Conservation (phyloP, 2,113 vertebrate species). For the Anoplopoma fimbria region DNA sequence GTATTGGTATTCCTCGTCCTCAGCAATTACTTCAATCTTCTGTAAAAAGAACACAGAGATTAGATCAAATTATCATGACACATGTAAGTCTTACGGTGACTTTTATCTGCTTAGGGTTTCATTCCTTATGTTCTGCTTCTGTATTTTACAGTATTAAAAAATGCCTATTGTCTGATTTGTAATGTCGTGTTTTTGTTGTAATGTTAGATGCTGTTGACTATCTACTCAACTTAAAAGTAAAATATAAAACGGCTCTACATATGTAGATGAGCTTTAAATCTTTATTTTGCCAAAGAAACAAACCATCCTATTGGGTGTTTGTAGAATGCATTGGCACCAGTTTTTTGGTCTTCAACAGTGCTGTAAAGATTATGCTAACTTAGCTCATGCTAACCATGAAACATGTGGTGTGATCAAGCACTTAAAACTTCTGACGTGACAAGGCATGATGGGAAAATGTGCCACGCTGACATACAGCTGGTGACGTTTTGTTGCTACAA, state of each 20-base stretch:
- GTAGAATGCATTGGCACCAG: background rate
- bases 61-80: too few species aligned
- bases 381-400: background rate
- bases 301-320: too few species aligned
- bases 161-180: too few species aligned
- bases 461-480: background rate
- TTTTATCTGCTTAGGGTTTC: background rate
- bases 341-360: background rate
- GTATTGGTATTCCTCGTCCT: conserved; percentile 80
- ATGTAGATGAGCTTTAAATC: background rate
- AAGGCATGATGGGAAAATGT: background rate
- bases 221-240: too few species aligned
- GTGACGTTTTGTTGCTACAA: background rate
- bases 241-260: too few species aligned
- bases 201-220: too few species aligned
- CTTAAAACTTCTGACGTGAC: background rate
- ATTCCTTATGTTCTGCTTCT: background rate
- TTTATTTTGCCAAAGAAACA: background rate
- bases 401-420: background rate
- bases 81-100: too few species aligned
- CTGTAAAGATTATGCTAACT: background rate
- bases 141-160: background rate
- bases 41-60: conserved; percentile 65
- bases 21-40: conserved; percentile 95
- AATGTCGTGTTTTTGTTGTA: too few species aligned